phyloP scores from a whole-genome alignment of 2,888 invertebrate genomes.

The Cylloceria caligata region DNA sequence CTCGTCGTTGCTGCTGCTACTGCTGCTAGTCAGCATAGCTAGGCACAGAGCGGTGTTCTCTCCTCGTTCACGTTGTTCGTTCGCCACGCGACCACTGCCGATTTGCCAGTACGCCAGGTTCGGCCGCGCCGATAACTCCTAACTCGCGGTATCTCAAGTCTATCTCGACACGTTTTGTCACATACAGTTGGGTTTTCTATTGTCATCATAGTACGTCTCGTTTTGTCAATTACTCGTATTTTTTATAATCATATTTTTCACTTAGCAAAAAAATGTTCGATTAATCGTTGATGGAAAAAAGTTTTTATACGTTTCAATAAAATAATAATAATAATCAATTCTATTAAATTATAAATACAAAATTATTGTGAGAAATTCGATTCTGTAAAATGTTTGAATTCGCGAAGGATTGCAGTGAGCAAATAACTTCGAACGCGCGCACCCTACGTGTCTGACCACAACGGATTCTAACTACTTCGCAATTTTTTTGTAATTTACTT shows the following conservation, averaged over 20 bases:
- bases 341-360: background rate
- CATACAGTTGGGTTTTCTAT: slow-evolving; percentile 27
- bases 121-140: slow-evolving; percentile 74
- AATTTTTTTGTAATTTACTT: slow-evolving; percentile 16
- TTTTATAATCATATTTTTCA: background rate
- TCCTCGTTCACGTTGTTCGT: slow-evolving; percentile 74
- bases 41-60: slow-evolving; percentile 65
- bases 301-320: background rate
- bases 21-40: slow-evolving; percentile 62
- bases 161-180: slow-evolving; percentile 43
- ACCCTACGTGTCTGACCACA: slow-evolving; percentile 47
- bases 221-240: background rate
- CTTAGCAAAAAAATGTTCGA: slow-evolving; percentile 10
- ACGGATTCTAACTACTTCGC: slow-evolving; percentile 50
- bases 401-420: background rate
- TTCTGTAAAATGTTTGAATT: background rate
- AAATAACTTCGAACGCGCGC: slow-evolving; percentile 8
- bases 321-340: background rate
- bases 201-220: slow-evolving; percentile 30
- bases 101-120: slow-evolving; percentile 77
- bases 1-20: slow-evolving; percentile 44
- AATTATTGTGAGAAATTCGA: background rate
- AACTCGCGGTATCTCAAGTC: slow-evolving; percentile 51
- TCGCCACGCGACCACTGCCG: slow-evolving; percentile 76
- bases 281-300: background rate